phyloP scores from a whole-genome alignment of 2,888 invertebrate species.

The Cantharis flavilabris region DNA sequence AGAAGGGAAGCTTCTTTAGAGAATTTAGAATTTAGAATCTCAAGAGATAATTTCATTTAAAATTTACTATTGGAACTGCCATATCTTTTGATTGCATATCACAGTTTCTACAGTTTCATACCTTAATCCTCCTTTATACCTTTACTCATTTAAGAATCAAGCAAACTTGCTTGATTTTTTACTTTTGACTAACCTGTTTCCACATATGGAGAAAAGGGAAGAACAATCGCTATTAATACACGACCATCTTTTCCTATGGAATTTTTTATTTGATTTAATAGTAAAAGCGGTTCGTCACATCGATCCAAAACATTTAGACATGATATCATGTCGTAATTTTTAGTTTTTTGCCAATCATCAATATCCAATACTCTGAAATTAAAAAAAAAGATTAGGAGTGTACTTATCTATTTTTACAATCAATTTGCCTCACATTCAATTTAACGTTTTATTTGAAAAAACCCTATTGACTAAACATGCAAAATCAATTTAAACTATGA shows the following conservation, averaged over 20 bases:
- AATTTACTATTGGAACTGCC: background rate
- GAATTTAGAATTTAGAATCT: no score
- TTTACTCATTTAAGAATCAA: background rate
- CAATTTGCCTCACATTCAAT: background rate
- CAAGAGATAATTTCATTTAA: no score
- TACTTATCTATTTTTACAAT: background rate
- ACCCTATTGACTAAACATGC: background rate
- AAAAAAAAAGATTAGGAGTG: conserved; percentile 1
- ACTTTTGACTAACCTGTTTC: conserved; percentile 68
- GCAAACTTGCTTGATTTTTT: background rate
- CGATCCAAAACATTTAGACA: conserved; percentile 95
- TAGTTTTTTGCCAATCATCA: conserved; percentile 65
- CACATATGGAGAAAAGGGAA: conserved; percentile 94
- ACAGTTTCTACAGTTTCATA: background rate
- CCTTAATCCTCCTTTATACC: background rate
- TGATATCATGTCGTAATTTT: conserved; percentile 76
- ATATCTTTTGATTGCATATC: background rate
- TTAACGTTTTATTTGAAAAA: background rate
- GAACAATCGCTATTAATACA: conserved; percentile 85
- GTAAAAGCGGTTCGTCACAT: conserved; percentile 80
- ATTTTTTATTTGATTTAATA: conserved; percentile 75
- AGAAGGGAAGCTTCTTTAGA: background rate
- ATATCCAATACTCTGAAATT: conserved; percentile 70
- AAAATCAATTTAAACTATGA: background rate
- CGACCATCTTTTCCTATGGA: conserved; percentile 75